Evolutionary conservation across 2,888 invertebrate species (phyloP), one percentile per base, ranked within the genome.

Genomic region (Yponomeuta sedellus): DNA sequence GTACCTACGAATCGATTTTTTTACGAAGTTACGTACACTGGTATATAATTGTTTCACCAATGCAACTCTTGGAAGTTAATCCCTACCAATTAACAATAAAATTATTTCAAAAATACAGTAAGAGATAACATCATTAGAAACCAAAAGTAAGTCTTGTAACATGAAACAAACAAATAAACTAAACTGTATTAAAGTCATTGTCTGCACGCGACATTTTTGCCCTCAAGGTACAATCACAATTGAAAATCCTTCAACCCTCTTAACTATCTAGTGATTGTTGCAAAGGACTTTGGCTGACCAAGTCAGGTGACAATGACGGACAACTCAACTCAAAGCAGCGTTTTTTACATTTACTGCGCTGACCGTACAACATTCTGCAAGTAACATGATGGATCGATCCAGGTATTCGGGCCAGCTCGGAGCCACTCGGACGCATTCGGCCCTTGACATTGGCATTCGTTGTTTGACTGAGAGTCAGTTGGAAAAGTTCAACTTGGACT

Each of bases 341-440:
- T 34, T 34, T 34, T 5, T 34, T 34, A 8, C 44, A 1, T 16
- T 52, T 52, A 16, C 44, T n/a, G 16, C 44, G 8, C 12, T 52
- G 44, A 52, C 34, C 34, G 34, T 34, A 34, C 34, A 34, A 34
- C 44, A 52, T 16, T 52, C 44, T 12, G 44, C 44, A 52, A 16
- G 44, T 52, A 12, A 52, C 16, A 79, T 58, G 65, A 65, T 25
- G 19, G 61, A 85, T 86, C 85, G 85, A 86, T 86, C 74, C 75
- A 78, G 75, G 74, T 74, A 69, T 67, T 82, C 83, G 81, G 72
- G 65, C 66, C 62, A 61, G 69, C 73, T 71, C 85, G 82, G 44
- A 68, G 64, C 34, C 62, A 63, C 68, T 83, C 79, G 81, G 77
- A 64, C 52, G 22, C 57, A 12, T 67, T 70, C 67, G 76, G 77